These are phyloP conservation scores for Spinus pinus DNA, from an alignment of 2,797 vertebrate species.

Conservation along the genomic window DNA sequence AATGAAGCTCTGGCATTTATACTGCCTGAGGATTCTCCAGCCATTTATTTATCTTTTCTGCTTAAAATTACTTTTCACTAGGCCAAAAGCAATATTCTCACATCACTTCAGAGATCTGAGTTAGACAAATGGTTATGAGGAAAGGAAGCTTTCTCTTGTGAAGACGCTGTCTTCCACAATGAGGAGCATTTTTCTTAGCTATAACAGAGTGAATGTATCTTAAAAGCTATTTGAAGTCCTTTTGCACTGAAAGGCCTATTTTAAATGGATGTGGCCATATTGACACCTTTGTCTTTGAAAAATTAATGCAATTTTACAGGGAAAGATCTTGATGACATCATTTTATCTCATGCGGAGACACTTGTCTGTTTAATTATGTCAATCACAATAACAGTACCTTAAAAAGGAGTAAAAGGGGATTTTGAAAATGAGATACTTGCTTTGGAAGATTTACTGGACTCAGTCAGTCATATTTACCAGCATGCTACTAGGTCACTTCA, in stretches of 20 bases:
- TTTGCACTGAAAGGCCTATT: neutral
- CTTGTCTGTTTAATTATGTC: neutral
- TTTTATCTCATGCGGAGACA: neutral
- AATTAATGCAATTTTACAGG: neutral
- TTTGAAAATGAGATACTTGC: neutral
- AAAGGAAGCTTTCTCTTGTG: neutral
- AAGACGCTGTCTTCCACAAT: neutral
- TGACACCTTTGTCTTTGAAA: neutral
- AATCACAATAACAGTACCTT: neutral
- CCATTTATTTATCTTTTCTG: neutral
- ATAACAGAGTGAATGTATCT: neutral
- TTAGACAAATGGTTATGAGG: neutral
- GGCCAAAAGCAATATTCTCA: neutral
- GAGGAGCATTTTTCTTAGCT: neutral
- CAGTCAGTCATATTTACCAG: neutral
- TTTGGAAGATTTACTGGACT: neutral
- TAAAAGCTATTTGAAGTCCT: neutral
- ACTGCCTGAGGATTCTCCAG: neutral
- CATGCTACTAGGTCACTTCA: neutral
- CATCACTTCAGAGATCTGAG: neutral
- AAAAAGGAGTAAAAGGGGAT: rapidly evolving
- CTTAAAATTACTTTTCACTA: neutral
- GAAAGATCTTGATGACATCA: neutral
- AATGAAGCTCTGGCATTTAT: neutral
- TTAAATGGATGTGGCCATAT: neutral